Conservation (phyloP, 2,113 vertebrate genomes). For the Podilymbus podiceps region DNA sequence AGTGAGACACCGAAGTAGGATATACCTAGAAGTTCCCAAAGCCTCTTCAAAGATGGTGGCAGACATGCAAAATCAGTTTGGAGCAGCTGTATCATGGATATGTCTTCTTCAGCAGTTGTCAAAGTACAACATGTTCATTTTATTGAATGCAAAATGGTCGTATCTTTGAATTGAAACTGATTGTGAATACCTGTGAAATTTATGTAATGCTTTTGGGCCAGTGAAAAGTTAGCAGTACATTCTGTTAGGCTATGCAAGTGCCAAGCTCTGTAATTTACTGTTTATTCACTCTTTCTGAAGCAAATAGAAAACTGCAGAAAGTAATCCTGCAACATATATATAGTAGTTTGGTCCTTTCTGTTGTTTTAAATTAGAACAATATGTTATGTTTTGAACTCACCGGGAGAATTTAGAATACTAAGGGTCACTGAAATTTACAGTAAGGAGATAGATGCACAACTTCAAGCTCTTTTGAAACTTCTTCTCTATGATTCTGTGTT, state of each 20-base stretch:
- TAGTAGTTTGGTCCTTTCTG: neutral
- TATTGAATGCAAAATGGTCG: neutral
- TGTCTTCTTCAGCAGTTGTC: neutral
- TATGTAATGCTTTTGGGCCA: neutral
- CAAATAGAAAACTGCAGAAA: neutral
- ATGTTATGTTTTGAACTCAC: neutral
- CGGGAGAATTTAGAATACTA: neutral
- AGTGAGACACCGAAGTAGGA: neutral
- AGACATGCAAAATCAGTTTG: neutral
- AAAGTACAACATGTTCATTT: neutral
- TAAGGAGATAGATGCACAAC: neutral
- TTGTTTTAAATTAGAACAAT: neutral
- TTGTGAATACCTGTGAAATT: neutral
- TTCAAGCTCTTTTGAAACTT: neutral
- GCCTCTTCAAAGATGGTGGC: neutral
- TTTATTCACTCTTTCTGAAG: neutral
- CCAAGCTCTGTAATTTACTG: neutral
- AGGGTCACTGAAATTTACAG: neutral
- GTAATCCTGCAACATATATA: neutral
- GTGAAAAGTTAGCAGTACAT: neutral
- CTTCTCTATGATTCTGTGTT: neutral
- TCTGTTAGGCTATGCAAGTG: neutral
- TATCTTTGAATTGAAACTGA: neutral
- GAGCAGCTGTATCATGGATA: neutral
- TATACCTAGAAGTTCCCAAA: neutral